Base-by-base conservation (phyloP, 2,797 vertebrate genomes). In the Xiphophorus birchmanni region DNA sequence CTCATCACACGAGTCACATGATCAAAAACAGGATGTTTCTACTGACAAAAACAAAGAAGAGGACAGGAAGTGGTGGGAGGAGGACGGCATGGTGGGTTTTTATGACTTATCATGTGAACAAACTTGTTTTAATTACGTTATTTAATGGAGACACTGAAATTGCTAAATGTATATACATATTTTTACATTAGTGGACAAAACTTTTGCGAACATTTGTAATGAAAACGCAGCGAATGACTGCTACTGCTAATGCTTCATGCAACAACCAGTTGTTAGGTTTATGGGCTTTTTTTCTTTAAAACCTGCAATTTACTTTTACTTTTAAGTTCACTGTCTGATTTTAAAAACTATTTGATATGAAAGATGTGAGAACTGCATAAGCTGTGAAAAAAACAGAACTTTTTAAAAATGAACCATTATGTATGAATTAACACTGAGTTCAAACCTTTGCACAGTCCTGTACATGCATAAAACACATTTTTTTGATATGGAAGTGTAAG, bases 401-500 rank as follows among this genome's bases (percentile, higher is more conserved):
- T 63, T 63, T 35, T 18, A 35, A 35, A 35, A 18, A 35, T 26
- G 3, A 48, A 15, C 45, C 47, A 48, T 23, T 23, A 52, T 9
- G 21, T 2, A 2, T 21, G 6, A 40, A 67, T 40, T 67, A 23
- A 3, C 5, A 42, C n/a, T 3, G 69, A 72, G 47, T 17, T 18
- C n/a, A n/a, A 45, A 72, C 65, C 17, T 29, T 45, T 72, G 26
- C 42, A 45, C 42, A 45, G 47, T 74, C 12, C 32, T 85, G 71
- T 82, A 79, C 77, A 80, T 84, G 60, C 13, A 78, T 35, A 17
- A 65, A 77, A 48, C 58, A 83, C 29, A 63, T 71, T 1, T 74
- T 32, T 56, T 80, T 72, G 42, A 75, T 35, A 29, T 18, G 74
- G 37, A 35, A 40, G 32, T 67, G 3, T n/a, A 17, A 32, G 63